phyloP scores from a whole-genome alignment of 2,888 invertebrate species.

The Melanchra persicariae region DNA sequence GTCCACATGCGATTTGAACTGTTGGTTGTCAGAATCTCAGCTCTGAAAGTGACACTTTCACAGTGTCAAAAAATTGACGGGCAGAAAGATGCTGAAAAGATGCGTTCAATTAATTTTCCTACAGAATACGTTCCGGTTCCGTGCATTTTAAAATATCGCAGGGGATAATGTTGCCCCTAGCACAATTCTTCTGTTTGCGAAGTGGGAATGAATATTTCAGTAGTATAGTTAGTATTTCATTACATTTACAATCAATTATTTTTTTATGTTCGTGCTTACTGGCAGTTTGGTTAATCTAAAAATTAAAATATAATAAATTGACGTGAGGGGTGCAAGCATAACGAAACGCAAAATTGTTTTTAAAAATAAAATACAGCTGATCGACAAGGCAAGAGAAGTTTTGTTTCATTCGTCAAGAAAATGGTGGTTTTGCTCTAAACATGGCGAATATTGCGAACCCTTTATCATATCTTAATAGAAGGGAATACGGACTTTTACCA shows the following conservation, averaged over 20 bases:
- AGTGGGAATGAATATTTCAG: not conserved
- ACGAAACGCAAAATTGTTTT: conserved; percentile 77
- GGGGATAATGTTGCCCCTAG: too few species aligned
- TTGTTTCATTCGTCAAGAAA: conserved; percentile 78
- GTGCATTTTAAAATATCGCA: not conserved
- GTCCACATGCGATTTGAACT: conserved; percentile 39
- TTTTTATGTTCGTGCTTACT: not conserved
- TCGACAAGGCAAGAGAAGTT: conserved; percentile 74
- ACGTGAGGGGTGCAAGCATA: not conserved
- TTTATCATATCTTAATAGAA: conserved; percentile 90
- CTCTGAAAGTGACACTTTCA: not conserved
- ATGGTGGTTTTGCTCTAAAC: conserved; percentile 85
- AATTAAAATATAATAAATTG: not conserved
- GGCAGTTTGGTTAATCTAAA: not conserved
- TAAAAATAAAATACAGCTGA: conserved; percentile 89
- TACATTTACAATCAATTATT: not conserved
- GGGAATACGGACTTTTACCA: conserved; percentile 91
- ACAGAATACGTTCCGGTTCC: conserved; percentile 1
- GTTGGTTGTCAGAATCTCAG: not conserved
- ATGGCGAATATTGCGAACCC: conserved; percentile 91
- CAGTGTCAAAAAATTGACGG: conserved; percentile 9
- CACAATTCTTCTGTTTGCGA: not conserved
- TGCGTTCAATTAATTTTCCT: not conserved
- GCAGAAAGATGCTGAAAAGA: not conserved
- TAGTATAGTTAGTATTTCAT: not conserved